Evolutionary conservation across 1,140 invertebrate species (phyloP).

Genomic region (Diachasmimorpha longicaudata): DNA sequence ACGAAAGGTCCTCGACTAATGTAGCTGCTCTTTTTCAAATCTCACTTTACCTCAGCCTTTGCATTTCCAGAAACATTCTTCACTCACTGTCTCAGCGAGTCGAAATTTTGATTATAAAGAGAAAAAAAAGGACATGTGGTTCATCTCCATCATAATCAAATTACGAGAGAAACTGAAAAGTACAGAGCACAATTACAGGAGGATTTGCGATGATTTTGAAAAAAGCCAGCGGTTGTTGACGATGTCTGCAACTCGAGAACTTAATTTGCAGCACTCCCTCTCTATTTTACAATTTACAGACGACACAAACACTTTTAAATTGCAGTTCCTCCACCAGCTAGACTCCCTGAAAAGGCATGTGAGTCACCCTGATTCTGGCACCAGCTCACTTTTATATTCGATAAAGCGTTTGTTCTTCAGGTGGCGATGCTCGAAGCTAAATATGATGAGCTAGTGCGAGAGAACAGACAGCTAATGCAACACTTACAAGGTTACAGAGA

Average conservation of each 20-base stretch:
- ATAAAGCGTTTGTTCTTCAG: not conserved
- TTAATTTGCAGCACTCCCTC: conserved; percentile 37
- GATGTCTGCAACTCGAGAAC: conserved; percentile 35
- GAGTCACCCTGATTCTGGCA: conserved; percentile 10
- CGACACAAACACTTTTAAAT: conserved; percentile 33
- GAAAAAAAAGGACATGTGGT: conserved; percentile 15
- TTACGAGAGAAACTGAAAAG: conserved; percentile 39
- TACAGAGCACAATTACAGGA: conserved; percentile 38
- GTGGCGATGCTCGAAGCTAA: not conserved
- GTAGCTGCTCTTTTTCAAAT: not conserved
- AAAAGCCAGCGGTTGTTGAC: conserved; percentile 40
- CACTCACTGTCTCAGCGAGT: conserved; percentile 42
- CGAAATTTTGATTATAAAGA: conserved; percentile 34
- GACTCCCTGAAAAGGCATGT: conserved; percentile 33
- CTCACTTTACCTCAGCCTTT: conserved; percentile 1
- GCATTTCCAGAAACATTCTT: conserved; percentile 48
- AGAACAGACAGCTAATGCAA: conserved; percentile 39
- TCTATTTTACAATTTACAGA: conserved; percentile 36
- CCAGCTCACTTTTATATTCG: not conserved
- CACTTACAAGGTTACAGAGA: conserved; percentile 46
- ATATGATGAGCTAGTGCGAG: conserved; percentile 30
- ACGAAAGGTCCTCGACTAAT: too few species aligned
- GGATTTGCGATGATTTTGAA: conserved; percentile 37
- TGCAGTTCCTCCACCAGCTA: conserved; percentile 29
- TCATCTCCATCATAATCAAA: conserved; percentile 16